Percentiles rank a stretch among this genome's conserved stretches.
Conservation (phyloP, 2,113 vertebrate species). For the Microtus richardsoni region DNA sequence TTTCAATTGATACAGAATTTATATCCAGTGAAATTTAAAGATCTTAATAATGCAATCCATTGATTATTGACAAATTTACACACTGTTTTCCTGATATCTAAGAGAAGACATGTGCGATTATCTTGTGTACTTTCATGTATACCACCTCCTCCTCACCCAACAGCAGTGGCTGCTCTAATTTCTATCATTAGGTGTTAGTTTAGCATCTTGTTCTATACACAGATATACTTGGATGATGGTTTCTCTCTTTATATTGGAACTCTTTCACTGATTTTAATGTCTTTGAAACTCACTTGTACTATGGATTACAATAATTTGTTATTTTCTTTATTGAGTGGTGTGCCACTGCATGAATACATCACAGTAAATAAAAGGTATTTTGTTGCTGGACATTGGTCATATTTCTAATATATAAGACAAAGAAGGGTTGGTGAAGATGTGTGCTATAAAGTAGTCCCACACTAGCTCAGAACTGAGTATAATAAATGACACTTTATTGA, state of each 20-base stretch:
- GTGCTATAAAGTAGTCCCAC: no score
- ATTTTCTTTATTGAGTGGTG: neutral
- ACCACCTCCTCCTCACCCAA: neutral
- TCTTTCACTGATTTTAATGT: neutral
- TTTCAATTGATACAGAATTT: neutral
- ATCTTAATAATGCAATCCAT: neutral
- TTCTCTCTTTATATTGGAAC: neutral
- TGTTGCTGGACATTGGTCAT: neutral
- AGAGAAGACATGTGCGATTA: neutral
- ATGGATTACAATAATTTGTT: neutral
- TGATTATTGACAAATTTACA: neutral
- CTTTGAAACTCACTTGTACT: neutral
- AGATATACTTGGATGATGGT: neutral
- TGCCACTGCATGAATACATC: neutral
- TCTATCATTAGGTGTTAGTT: neutral
- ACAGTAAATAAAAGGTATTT: neutral
- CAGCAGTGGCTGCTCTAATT: neutral
- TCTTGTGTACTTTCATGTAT: neutral
- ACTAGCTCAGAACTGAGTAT: no score
- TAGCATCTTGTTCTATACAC: neutral
- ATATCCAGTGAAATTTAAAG: neutral
- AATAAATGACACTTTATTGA: no score
- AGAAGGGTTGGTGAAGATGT: no score
- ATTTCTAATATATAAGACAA: neutral
- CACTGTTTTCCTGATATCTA: neutral